Evolutionary conservation across 2,797 vertebrate species (phyloP), one percentile per base, ranked within the genome.

Genomic region (Helarctos malayanus): DNA sequence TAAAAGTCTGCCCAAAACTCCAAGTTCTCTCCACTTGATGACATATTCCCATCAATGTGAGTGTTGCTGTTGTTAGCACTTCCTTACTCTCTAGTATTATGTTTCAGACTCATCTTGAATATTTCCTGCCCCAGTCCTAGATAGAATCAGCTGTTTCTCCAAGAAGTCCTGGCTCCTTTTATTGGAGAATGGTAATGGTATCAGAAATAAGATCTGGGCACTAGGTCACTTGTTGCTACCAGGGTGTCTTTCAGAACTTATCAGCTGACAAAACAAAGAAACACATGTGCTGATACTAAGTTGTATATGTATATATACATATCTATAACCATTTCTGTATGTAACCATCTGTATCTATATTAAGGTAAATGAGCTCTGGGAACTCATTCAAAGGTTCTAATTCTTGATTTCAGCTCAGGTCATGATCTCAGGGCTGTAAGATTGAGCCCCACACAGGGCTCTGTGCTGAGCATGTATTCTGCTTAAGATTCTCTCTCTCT

Each of bases 171-270:
- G 59, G 8, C 59, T 71, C 68, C 25, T 81, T 85, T 78, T 69
- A 91, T 1, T 81, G 45, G 23, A 85, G 73, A 93, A 87, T 32
- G n/a, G 61, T 19, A 92, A 86, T 29, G 35, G 59, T 23, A 65
- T 78, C 81, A 63, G 79, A 84, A 97, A 88, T 49, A 61, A 89
- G 80, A 76, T 69, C 49, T 63, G 41, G 15, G 71, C 19, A 47
- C 14, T 5, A 45, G n/a, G 11, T 45, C 23, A 35, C 75, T 78
- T 69, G 15, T 59, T 93, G 75, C 75, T 86, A 35, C 14, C 18
- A 47, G 29, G 41, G 27, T 93, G 13, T 65, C 61, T 63, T 73
- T 71, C 32, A 75, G n/a, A 54, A 10, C n/a, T 56, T 81, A 56
- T 85, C 63, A 52, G 13, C 21, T 35, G 23, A 45, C 32, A 78